Evolutionary conservation across 2,888 invertebrate species (phyloP), one percentile per base, ranked within the genome.

Genomic region (Morpho helenor): DNA sequence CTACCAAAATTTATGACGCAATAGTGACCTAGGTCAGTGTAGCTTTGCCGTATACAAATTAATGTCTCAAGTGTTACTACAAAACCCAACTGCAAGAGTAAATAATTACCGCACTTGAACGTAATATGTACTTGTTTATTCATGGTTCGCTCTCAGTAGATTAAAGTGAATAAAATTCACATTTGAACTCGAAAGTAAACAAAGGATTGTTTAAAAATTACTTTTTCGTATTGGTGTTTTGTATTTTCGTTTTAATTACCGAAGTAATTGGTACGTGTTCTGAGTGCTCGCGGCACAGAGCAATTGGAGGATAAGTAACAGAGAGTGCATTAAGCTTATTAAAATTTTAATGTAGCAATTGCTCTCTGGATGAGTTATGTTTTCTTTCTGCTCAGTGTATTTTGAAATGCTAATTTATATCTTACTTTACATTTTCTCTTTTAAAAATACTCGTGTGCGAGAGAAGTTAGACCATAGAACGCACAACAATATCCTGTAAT

Each of bases 161-260:
- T 57, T 55, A 52, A 49, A 53, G 52, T 52, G 56, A 58, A 58
- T 49, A 56, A 49, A 58, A 58, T 49, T 31, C 45, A 55, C 49
- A 23, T 55, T 54, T 52, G 10, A 42, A 8, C 46, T 55, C 42
- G 42, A 54, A 52, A 49, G 47, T 58, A 61, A 56, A 58, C 52
- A 52, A 58, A 52, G 58, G 49, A 52, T 52, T 56, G 58, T 55
- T 52, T 50, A 44, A 58, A 58, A 61, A 61, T 50, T 61, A 61
- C 58, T 56, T 56, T 31, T 61, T 49, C 49, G 61, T 61, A 61
- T 58, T 56, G 52, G 58, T 58, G 59, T 59, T 59, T 62, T 53
- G 59, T 62, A 53, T 62, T 62, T 62, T 62, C 50, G 56, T 56
- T 65, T 65, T 61, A 63, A 61, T 61, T 65, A 63, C 57, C 49